Base-by-base conservation (phyloP, 2,797 vertebrate genomes). In the Dallia pectoralis region DNA sequence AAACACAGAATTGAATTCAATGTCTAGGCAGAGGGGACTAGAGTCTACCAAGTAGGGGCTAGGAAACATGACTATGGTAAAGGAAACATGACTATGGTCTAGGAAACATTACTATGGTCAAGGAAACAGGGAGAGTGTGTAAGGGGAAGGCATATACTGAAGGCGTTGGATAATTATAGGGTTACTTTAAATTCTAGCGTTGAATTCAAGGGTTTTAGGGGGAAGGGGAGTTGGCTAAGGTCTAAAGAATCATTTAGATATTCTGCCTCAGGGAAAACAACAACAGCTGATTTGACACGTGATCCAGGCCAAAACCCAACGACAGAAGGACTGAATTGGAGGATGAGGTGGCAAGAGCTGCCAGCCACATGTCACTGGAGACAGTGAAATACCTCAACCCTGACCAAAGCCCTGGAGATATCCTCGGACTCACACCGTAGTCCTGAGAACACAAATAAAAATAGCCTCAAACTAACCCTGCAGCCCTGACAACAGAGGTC, bases 381-480 rank as follows among this genome's bases (percentile, higher is more conserved):
- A 5, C 14, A 30, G 70, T 48, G 71, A 88, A 76, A 88, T 87
- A 82, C 81, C 72, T 85, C 16, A 29, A 40, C 29, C 4, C 69
- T 88, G 78, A 88, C 59, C 14, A 1, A 67, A 72, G 66, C 59
- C 59, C 74, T 74, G 62, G 75, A 78, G 75, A 75, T 69, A 80
- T 40, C 71, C 48, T 25, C 40, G 0, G 62, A 29, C 19, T 11
- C 7, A 11, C 51, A 22, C 19, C 51, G 6, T 9, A 53, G 51
- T 1, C 51, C n/a, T 22, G 51, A 53, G 8, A n/a, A 11, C n/a
- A 12, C 7, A 22, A 19, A 53, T 22, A 11, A 9, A 53, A 8
- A 53, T 22, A 53, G 51, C 51, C n/a, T 53, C 51, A n/a, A n/a
- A 9, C 49, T 74, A 16, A 33, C 53, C 8, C n/a, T 19, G n/a